Percentiles rank a stretch among this genome's conserved stretches.
These are phyloP conservation scores for Clivina fossor DNA, from an alignment of 2,888 invertebrate genomes.

Conservation along the genomic window DNA sequence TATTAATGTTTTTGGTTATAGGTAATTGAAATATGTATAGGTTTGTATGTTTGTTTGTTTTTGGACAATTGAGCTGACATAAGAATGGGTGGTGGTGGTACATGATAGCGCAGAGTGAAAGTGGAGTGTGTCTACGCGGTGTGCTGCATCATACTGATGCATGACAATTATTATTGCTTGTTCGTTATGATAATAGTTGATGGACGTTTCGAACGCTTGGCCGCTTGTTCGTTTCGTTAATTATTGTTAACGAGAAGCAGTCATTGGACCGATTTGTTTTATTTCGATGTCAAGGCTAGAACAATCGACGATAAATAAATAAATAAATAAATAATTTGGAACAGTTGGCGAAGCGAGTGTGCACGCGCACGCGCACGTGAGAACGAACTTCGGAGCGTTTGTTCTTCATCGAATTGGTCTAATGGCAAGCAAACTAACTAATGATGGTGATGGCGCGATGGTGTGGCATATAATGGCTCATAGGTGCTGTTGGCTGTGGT, in stretches of 20 bases:
- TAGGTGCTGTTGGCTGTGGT: too few relatives aligned
- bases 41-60: too few relatives aligned
- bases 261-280: slow-evolving; percentile 20
- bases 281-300: slow-evolving; percentile 29
- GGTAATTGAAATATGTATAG: too few relatives aligned
- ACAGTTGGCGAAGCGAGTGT: slow-evolving; percentile 5
- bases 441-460: not conserved
- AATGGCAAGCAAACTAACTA: not conserved
- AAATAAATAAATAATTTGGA: slow-evolving; percentile 9
- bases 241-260: slow-evolving; percentile 22
- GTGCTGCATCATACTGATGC: not conserved
- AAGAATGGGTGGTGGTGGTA: too few relatives aligned
- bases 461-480: too few relatives aligned
- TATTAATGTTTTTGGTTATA: too few relatives aligned
- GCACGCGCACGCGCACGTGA: slow-evolving; percentile 1
- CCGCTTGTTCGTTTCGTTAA: slow-evolving; percentile 13
- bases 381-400: slow-evolving; percentile 3
- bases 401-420: not conserved
- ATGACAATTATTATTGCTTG: not conserved
- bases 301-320: slow-evolving; percentile 24
- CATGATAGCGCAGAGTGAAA: too few relatives aligned
- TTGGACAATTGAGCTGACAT: too few relatives aligned
- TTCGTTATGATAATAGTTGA: too few relatives aligned
- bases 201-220: too few relatives aligned
- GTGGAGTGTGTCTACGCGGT: not conserved